Evolutionary conservation across 37 sponge, comb jelly and placozoan species (phyloP).

Genomic region (Mnemiopsis leidyi): DNA sequence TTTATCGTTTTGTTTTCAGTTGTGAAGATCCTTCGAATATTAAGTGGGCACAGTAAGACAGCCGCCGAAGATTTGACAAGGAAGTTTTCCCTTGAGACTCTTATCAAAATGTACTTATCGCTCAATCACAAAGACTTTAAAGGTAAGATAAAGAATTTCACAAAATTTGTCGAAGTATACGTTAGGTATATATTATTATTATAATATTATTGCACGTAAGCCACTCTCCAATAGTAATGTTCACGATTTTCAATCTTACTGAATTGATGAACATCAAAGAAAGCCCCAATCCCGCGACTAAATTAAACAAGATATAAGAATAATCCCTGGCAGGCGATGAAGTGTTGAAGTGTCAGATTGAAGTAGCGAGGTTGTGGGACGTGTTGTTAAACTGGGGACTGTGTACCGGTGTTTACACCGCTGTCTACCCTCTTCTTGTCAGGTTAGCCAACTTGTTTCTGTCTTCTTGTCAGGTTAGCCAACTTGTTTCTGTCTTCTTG

Average conservation of each 20-base stretch:
- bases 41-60: background rate
- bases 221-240: too few relatives aligned
- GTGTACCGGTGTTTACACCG: background rate
- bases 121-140: conserved; percentile 26
- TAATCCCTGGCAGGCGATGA: conserved; percentile 2
- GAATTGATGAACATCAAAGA: too few relatives aligned
- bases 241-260: too few relatives aligned
- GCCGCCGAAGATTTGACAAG: background rate
- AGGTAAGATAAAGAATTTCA: background rate
- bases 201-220: too few relatives aligned
- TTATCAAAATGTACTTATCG: background rate
- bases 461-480: too few relatives aligned
- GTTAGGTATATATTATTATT: background rate
- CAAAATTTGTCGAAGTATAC: too few relatives aligned
- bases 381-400: conserved; percentile 32
- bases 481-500: too few relatives aligned
- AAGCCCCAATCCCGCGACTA: too few relatives aligned
- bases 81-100: background rate
- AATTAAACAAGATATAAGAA: too few relatives aligned
- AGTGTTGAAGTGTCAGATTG: conserved; percentile 24
- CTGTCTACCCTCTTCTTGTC: conserved; percentile 4
- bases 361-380: background rate
- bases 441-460: conserved; percentile 14
- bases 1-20: background rate
- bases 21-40: conserved; percentile 6